phyloP scores from a whole-genome alignment of 30 jellyfish, hydroid and myxozoan species.

The Nemopilema nomurai region DNA sequence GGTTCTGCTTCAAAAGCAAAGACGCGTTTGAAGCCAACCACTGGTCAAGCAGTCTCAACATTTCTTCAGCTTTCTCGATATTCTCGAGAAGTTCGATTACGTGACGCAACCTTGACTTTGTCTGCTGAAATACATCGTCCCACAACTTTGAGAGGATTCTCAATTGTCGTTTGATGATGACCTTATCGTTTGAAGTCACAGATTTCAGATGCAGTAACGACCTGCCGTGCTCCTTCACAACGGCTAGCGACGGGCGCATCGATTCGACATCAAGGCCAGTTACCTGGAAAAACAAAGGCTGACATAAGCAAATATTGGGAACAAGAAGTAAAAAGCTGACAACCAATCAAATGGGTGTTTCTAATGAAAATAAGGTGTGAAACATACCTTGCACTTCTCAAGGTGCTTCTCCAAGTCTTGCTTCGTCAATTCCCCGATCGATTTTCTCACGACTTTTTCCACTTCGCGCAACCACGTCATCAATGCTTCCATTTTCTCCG shows the following conservation, averaged over 20 bases:
- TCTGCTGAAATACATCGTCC: slow-evolving; percentile 61
- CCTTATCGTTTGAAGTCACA: slow-evolving; percentile 48
- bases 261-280: slow-evolving; percentile 55
- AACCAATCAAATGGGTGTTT: not conserved
- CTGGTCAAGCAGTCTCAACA: slow-evolving; percentile 51
- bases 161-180: slow-evolving; percentile 47
- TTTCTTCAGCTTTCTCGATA: slow-evolving; percentile 55
- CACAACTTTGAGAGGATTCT: slow-evolving; percentile 60
- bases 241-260: slow-evolving; percentile 43
- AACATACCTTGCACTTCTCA: slow-evolving; percentile 69
- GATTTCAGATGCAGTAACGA: slow-evolving; percentile 20
- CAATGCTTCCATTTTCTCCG: slow-evolving; percentile 81
- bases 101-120: slow-evolving; percentile 45
- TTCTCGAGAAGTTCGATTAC: slow-evolving; percentile 66
- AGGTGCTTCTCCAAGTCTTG: slow-evolving; percentile 56
- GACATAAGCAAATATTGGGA: too few relatives aligned
- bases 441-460: slow-evolving; percentile 63
- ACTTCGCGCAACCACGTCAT: slow-evolving; percentile 84
- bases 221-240: slow-evolving; percentile 53
- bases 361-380: not conserved
- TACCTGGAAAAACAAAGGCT: slow-evolving; percentile 28
- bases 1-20: slow-evolving; percentile 28
- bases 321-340: not conserved
- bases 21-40: slow-evolving; percentile 47
- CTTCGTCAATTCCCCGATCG: slow-evolving; percentile 60